A percentile compares a stretch with the other conserved stretches of the same genome.
These are phyloP conservation scores for Eristalis pertinax DNA, from an alignment of 2,888 invertebrate genomes.

Conservation along the genomic window DNA sequence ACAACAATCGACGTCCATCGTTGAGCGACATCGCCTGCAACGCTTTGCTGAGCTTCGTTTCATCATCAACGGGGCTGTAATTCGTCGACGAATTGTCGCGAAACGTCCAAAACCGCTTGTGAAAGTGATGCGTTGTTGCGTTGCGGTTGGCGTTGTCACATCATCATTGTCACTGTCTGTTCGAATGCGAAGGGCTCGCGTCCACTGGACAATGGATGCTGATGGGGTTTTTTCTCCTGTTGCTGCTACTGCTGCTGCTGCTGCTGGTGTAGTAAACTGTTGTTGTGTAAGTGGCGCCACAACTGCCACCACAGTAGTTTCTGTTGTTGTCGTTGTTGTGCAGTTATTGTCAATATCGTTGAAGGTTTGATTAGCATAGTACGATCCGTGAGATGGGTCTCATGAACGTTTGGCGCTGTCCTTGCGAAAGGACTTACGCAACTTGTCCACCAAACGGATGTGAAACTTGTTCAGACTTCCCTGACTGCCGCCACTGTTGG, in stretches of 20 bases:
- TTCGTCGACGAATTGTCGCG: constrained; percentile 75
- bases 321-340: constrained; percentile 70
- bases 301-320: constrained; percentile 16
- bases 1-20: constrained; percentile 56
- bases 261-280: neutral
- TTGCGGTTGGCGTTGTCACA: constrained; percentile 7
- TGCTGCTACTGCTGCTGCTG: neutral
- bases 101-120: constrained; percentile 41
- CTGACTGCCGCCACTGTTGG: constrained; percentile 83
- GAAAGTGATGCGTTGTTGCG: constrained; percentile 34
- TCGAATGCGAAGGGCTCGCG: constrained; percentile 46
- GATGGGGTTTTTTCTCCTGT: constrained; percentile 18
- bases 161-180: constrained; percentile 50
- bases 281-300: constrained; percentile 64
- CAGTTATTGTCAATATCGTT: constrained; percentile 71
- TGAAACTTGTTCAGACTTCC: constrained; percentile 88
- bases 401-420: constrained; percentile 80
- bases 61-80: constrained; percentile 74
- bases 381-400: constrained; percentile 72
- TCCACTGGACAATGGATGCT: constrained; percentile 61
- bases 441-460: constrained; percentile 87
- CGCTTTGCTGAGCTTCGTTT: constrained; percentile 74
- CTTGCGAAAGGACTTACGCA: constrained; percentile 86
- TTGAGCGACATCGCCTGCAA: constrained; percentile 74
- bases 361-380: constrained; percentile 70